A percentile compares a stretch with the other conserved stretches of the same genome.
phyloP scores from a whole-genome alignment of 2,797 vertebrate species.

The Sebastes dallii region DNA sequence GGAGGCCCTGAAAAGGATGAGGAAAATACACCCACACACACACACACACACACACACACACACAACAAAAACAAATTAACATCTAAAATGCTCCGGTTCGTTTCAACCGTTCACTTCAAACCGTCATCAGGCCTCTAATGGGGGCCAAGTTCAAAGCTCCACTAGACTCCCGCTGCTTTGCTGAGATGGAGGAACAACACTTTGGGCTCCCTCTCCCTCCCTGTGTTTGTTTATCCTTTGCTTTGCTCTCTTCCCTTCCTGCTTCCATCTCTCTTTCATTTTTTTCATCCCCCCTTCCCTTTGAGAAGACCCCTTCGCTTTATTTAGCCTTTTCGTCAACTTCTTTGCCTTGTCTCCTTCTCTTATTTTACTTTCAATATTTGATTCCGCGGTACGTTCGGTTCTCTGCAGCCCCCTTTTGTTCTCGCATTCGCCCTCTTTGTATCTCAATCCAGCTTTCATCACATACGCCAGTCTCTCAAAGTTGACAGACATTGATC shows the following conservation, averaged over 20 bases:
- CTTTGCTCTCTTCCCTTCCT: slow-evolving; percentile 50
- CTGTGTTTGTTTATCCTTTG: slow-evolving; percentile 72
- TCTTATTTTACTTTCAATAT: slow-evolving; percentile 27
- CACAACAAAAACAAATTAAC: slow-evolving; percentile 91
- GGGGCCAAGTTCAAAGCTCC: slow-evolving; percentile 93
- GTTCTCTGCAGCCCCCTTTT: slow-evolving; percentile 22
- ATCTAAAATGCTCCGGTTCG: slow-evolving; percentile 89
- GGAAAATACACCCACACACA: slow-evolving; percentile 41
- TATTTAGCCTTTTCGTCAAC: slow-evolving; percentile 18
- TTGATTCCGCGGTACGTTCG: slow-evolving; percentile 16
- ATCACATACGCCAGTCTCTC: slow-evolving; percentile 52
- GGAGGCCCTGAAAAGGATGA: slow-evolving; percentile 79
- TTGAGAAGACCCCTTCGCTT: slow-evolving; percentile 27
- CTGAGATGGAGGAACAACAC: slow-evolving; percentile 86
- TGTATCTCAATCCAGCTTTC: slow-evolving; percentile 58
- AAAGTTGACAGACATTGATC: slow-evolving; percentile 65
- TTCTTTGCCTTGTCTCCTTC: neutral
- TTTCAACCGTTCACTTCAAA: slow-evolving; percentile 90
- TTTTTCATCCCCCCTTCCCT: slow-evolving; percentile 32
- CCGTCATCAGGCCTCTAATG: slow-evolving; percentile 92
- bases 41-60: slow-evolving; percentile 62
- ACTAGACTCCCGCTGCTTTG: slow-evolving; percentile 88
- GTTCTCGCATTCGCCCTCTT: slow-evolving; percentile 29
- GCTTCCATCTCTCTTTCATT: slow-evolving; percentile 35
- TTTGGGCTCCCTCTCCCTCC: slow-evolving; percentile 76